Percentiles rank a stretch among this genome's conserved stretches.
Evolutionary conservation across 2,113 vertebrate species (phyloP).

Genomic region (Agapornis roseicollis): DNA sequence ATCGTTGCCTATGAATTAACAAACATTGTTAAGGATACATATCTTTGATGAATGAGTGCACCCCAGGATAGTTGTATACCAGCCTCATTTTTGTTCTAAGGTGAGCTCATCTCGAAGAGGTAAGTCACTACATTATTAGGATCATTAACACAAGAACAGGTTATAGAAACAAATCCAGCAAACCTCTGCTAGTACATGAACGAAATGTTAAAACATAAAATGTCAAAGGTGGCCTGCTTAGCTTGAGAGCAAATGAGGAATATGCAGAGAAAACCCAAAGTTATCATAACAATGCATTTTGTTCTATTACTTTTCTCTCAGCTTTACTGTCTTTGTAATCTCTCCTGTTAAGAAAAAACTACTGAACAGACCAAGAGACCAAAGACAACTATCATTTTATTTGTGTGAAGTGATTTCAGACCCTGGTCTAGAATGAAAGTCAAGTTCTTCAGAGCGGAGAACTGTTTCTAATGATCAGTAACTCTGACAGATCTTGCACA

Average conservation of each 20-base stretch:
- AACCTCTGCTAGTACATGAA: background rate
- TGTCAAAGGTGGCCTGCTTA: background rate
- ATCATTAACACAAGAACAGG: background rate
- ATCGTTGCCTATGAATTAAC: constrained; percentile 83
- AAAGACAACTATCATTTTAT: background rate
- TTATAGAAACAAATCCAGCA: background rate
- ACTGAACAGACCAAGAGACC: background rate
- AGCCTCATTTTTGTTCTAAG: background rate
- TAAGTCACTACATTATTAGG: background rate
- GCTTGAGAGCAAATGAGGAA: background rate
- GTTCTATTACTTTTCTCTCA: background rate
- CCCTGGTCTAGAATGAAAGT: background rate
- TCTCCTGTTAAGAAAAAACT: background rate
- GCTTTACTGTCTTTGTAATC: background rate
- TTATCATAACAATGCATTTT: background rate
- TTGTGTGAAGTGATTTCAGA: background rate
- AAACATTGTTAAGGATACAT: background rate
- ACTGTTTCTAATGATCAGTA: background rate
- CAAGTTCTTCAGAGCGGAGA: background rate
- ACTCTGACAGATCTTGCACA: background rate
- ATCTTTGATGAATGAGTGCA: background rate
- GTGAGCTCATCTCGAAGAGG: background rate
- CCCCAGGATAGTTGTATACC: background rate
- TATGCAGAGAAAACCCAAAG: background rate
- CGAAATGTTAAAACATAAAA: background rate